Percentiles rank a stretch among this genome's conserved stretches.
These are phyloP conservation scores for Agriopis leucophaearia DNA, from an alignment of 2,888 invertebrate genomes.

Conservation along the genomic window DNA sequence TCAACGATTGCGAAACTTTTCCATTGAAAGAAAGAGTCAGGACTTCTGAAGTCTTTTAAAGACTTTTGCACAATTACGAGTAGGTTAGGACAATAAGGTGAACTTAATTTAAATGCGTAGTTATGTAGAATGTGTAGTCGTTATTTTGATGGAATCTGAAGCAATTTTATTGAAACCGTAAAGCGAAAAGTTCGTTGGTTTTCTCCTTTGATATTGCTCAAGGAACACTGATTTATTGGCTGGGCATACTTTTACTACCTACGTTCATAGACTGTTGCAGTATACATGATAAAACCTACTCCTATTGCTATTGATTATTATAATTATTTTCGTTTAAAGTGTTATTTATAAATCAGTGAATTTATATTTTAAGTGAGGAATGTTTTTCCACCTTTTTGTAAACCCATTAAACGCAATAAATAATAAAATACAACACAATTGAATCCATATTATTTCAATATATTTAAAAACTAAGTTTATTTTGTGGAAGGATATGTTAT, in stretches of 20 bases:
- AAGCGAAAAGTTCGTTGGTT: background rate
- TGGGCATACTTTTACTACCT: background rate
- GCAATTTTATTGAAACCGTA: constrained; percentile 1
- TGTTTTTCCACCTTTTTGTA: too few relatives aligned
- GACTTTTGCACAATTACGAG: too few relatives aligned
- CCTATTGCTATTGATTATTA: too few relatives aligned
- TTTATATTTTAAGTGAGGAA: too few relatives aligned
- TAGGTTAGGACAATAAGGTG: too few relatives aligned
- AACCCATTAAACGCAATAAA: too few relatives aligned
- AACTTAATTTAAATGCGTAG: background rate
- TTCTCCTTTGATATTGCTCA: constrained; percentile 14
- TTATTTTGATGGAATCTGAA: background rate
- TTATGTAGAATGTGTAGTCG: background rate
- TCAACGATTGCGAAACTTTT: background rate
- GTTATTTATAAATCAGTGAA: too few relatives aligned
- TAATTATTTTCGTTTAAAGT: too few relatives aligned
- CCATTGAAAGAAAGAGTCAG: constrained; percentile 3
- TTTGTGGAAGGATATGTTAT: too few relatives aligned
- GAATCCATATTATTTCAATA: too few relatives aligned
- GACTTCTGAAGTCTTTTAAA: background rate
- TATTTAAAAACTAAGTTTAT: too few relatives aligned
- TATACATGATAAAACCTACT: background rate
- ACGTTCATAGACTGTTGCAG: background rate
- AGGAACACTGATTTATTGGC: constrained; percentile 1
- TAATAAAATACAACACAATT: too few relatives aligned